Evolutionary conservation across 2,888 invertebrate genomes (phyloP).

Genomic region (Lamproptera curius): DNA sequence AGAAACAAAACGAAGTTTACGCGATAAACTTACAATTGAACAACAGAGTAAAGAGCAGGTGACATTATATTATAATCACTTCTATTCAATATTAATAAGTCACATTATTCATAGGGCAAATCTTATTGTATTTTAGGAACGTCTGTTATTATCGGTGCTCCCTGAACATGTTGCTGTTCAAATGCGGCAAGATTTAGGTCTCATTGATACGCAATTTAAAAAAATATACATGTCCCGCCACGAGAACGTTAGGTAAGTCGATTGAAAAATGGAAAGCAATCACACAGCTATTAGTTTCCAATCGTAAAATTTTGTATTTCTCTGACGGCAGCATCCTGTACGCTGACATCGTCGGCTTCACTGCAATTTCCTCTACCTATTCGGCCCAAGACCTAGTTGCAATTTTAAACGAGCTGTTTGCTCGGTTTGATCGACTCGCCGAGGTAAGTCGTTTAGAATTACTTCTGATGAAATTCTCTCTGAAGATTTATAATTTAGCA

Average conservation of each 20-base stretch:
- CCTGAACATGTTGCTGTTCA: slow-evolving; percentile 98
- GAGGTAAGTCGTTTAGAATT: slow-evolving; percentile 75
- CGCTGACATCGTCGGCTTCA: slow-evolving; percentile 98
- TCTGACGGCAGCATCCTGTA: slow-evolving; percentile 89
- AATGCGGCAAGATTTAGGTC: slow-evolving; percentile 96
- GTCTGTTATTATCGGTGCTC: slow-evolving; percentile 93
- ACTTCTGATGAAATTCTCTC: background rate
- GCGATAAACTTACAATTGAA: slow-evolving; percentile 94
- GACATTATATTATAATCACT: slow-evolving; percentile 16
- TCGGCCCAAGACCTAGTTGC: slow-evolving; percentile 97
- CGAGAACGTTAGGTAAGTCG: slow-evolving; percentile 94
- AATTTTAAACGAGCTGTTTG: slow-evolving; percentile 96
- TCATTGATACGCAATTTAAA: slow-evolving; percentile 95
- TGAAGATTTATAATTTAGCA: slow-evolving; percentile 2
- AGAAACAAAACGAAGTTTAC: slow-evolving; percentile 93
- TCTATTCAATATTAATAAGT: background rate
- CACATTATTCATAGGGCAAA: slow-evolving; percentile 10
- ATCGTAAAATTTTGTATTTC: slow-evolving; percentile 16
- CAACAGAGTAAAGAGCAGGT: slow-evolving; percentile 96
- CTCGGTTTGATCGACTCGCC: slow-evolving; percentile 94
- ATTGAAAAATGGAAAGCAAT: background rate
- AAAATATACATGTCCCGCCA: slow-evolving; percentile 98
- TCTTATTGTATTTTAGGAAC: slow-evolving; percentile 82
- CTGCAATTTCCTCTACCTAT: slow-evolving; percentile 96
- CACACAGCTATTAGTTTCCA: slow-evolving; percentile 1